These are phyloP conservation scores for Probaryconus sp. DNA, from an alignment of 1,140 invertebrate species.

Conservation along the genomic window DNA sequence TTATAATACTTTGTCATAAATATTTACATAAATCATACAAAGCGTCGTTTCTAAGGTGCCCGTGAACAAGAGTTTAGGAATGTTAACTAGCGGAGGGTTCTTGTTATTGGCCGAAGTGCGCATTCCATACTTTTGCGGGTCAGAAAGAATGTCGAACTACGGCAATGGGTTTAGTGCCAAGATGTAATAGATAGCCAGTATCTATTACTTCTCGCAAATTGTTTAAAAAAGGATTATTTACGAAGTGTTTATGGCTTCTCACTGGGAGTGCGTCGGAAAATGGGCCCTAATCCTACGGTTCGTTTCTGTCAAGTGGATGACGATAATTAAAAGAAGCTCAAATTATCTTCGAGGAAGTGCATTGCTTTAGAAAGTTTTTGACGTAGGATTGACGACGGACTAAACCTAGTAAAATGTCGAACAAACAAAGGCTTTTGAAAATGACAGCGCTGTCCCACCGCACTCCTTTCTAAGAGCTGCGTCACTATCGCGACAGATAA, in stretches of 20 bases:
- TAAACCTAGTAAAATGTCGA: too few relatives aligned
- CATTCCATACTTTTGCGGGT: not conserved
- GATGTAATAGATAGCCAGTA: slow-evolving; percentile 17
- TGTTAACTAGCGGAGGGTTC: slow-evolving; percentile 24
- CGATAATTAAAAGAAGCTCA: too few relatives aligned
- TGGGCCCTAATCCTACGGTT: not conserved
- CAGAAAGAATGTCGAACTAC: not conserved
- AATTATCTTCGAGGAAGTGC: too few relatives aligned
- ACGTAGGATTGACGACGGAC: too few relatives aligned
- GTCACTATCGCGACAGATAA: too few relatives aligned
- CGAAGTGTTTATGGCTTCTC: slow-evolving; percentile 19
- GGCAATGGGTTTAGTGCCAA: not conserved
- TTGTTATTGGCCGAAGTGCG: slow-evolving; percentile 4
- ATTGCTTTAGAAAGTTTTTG: too few relatives aligned
- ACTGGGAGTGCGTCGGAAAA: not conserved
- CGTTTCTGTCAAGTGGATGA: not conserved
- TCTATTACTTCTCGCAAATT: slow-evolving; percentile 22
- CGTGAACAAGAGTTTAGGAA: slow-evolving; percentile 11
- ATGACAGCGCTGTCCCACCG: too few relatives aligned
- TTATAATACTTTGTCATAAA: slow-evolving; percentile 31
- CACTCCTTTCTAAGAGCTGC: too few relatives aligned
- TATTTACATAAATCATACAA: slow-evolving; percentile 42
- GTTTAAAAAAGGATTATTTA: slow-evolving; percentile 33
- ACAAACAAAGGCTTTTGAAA: too few relatives aligned
- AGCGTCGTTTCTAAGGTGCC: not conserved